Conservation (phyloP, 2,888 invertebrate genomes). For the Prenolepis imparis region DNA sequence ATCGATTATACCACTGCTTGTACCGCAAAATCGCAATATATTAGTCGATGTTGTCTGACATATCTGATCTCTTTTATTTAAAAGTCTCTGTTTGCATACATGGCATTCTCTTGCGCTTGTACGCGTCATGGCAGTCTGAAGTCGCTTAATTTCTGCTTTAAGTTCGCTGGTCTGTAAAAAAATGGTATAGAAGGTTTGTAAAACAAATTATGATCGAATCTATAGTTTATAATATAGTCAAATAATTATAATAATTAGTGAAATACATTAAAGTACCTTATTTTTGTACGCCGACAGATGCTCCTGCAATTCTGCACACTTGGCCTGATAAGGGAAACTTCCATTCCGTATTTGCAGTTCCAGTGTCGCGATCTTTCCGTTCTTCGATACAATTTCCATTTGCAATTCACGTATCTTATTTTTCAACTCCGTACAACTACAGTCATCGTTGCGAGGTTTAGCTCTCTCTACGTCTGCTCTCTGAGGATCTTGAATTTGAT, state of each 20-base stretch:
- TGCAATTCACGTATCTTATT: conserved; percentile 78
- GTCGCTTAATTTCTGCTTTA: conserved; percentile 69
- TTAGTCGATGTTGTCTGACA: conserved; percentile 78
- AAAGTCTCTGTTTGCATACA: conserved; percentile 65
- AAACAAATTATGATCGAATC: not conserved
- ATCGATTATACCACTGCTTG: conserved; percentile 76
- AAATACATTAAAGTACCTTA: conserved; percentile 72
- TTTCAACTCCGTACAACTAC: conserved; percentile 65
- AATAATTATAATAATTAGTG: not conserved
- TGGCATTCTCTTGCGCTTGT: conserved; percentile 77
- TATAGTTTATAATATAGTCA: not conserved
- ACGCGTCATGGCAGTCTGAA: conserved; percentile 71
- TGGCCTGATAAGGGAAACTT: conserved; percentile 80
- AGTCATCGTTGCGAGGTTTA: conserved; percentile 60
- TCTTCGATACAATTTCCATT: conserved; percentile 78
- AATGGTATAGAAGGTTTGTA: not conserved
- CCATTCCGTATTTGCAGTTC: conserved; percentile 80
- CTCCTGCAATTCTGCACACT: conserved; percentile 80
- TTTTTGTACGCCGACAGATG: conserved; percentile 68
- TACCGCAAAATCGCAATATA: conserved; percentile 68
- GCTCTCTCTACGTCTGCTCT: conserved; percentile 43
- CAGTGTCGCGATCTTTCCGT: conserved; percentile 80
- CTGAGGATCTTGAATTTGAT: conserved; percentile 64
- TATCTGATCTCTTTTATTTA: conserved; percentile 75
- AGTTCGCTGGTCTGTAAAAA: conserved; percentile 63